phyloP scores from a whole-genome alignment of 2,888 invertebrate species.

The Ornithoptera alexandrae region DNA sequence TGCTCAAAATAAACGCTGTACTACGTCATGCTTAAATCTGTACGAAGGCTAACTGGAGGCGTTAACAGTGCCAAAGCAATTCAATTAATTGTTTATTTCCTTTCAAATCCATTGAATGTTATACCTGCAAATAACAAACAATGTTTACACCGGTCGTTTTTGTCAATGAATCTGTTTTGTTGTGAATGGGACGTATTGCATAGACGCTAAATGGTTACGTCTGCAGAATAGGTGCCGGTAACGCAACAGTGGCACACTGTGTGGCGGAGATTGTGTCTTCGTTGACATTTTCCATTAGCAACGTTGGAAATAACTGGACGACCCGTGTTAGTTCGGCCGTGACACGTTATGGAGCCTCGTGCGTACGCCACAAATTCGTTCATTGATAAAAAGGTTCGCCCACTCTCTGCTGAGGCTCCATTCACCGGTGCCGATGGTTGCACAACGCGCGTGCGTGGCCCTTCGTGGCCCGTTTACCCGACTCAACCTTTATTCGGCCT shows the following conservation, averaged over 20 bases:
- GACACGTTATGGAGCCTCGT: constrained; percentile 57
- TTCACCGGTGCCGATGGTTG: constrained; percentile 73
- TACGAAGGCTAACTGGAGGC: constrained; percentile 74
- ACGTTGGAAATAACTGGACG: constrained; percentile 45
- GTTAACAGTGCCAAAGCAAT: constrained; percentile 65
- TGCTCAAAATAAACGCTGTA: constrained; percentile 49
- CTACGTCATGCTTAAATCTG: constrained; percentile 72
- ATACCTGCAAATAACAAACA: constrained; percentile 23
- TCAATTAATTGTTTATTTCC: constrained; percentile 75
- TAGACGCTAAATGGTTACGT: constrained; percentile 26
- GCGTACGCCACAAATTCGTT: constrained; percentile 75
- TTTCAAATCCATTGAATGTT: constrained; percentile 61
- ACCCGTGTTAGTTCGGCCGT: constrained; percentile 56
- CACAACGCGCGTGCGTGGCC: constrained; percentile 64
- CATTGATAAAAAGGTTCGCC: constrained; percentile 78
- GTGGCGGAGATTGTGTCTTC: constrained; percentile 43
- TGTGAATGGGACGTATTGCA: constrained; percentile 24
- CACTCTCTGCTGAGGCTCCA: constrained; percentile 65
- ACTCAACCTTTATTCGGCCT: constrained; percentile 52
- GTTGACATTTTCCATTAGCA: constrained; percentile 70
- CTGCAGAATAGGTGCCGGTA: constrained; percentile 25
- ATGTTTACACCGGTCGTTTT: constrained; percentile 20
- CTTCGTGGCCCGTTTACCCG: constrained; percentile 37
- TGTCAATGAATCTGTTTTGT: constrained; percentile 22
- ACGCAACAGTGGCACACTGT: constrained; percentile 32